Conservation (phyloP, 23 tunicate species). For the Trididemnum miniatum region DNA sequence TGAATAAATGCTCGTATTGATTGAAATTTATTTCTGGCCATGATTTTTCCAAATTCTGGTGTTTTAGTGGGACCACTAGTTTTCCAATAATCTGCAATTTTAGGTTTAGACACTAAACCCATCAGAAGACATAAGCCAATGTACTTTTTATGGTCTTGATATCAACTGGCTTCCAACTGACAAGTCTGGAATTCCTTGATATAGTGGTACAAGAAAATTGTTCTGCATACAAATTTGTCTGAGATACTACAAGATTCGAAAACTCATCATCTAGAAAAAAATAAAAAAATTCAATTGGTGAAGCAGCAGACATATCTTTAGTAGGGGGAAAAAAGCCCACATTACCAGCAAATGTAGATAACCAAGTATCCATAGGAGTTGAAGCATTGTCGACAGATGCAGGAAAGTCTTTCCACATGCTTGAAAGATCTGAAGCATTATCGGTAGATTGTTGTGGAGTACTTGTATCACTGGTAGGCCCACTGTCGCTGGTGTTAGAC, state of each 20-base stretch:
- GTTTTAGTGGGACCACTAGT: slow-evolving; percentile 14
- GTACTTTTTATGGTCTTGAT: slow-evolving; percentile 20
- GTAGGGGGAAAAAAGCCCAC: slow-evolving; percentile 29
- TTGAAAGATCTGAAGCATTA: slow-evolving; percentile 32
- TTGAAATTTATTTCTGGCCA: slow-evolving; percentile 22
- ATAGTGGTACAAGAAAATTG: slow-evolving; percentile 19
- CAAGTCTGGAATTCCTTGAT: slow-evolving; percentile 26
- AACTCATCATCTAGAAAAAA: slow-evolving; percentile 22
- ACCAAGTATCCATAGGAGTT: slow-evolving; percentile 33
- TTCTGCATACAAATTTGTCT: slow-evolving; percentile 35
- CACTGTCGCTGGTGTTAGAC: slow-evolving; percentile 18
- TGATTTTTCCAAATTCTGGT: slow-evolving; percentile 35
- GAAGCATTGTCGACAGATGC: slow-evolving; percentile 34
- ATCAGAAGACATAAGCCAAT: slow-evolving; percentile 32
- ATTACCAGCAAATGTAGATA: slow-evolving; percentile 28
- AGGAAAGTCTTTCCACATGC: slow-evolving; percentile 35
- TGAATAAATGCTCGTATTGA: slow-evolving; percentile 28
- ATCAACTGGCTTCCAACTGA: slow-evolving; percentile 26
- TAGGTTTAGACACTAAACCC: slow-evolving; percentile 27
- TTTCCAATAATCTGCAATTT: slow-evolving; percentile 29
- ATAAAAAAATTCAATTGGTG: slow-evolving; percentile 16
- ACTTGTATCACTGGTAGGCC: slow-evolving; percentile 23
- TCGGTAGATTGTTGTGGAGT: slow-evolving; percentile 24
- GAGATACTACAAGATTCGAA: slow-evolving; percentile 22
- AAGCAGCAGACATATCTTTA: slow-evolving; percentile 22